Conservation (phyloP, 2,797 vertebrate genomes). For the Dicrostonyx torquatus region DNA sequence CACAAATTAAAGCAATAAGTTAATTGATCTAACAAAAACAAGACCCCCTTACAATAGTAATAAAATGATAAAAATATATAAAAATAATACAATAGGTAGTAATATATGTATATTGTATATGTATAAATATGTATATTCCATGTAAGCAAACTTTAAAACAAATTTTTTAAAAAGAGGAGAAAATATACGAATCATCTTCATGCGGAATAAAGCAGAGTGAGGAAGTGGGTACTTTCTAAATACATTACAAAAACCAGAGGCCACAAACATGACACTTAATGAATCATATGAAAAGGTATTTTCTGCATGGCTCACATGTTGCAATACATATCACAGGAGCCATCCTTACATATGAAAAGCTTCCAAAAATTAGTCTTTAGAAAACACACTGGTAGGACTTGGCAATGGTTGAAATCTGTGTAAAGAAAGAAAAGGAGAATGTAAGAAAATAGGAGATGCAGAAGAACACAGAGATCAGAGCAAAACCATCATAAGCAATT, state of each 20-base stretch:
- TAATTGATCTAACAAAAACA: not conserved
- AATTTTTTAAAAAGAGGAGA: not conserved
- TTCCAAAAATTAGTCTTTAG: not conserved
- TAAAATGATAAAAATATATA: conserved; percentile 50
- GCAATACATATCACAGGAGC: conserved; percentile 16
- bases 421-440: not conserved
- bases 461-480: not conserved
- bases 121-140: not conserved
- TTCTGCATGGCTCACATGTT: not conserved
- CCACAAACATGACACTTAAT: conserved; percentile 16
- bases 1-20: not conserved
- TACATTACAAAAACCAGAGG: not conserved
- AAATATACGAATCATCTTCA: not conserved
- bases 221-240: not conserved
- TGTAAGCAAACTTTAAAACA: conserved; percentile 41
- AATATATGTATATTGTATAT: not conserved
- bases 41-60: not conserved
- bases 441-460: not conserved
- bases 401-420: not conserved
- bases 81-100: not conserved
- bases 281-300: not conserved
- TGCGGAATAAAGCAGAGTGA: not conserved
- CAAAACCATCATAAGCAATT: not conserved
- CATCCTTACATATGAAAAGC: conserved; percentile 1
- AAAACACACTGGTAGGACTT: not conserved